These are phyloP conservation scores for Malurus splendens DNA, from an alignment of 2,797 vertebrate species.

Conservation along the genomic window DNA sequence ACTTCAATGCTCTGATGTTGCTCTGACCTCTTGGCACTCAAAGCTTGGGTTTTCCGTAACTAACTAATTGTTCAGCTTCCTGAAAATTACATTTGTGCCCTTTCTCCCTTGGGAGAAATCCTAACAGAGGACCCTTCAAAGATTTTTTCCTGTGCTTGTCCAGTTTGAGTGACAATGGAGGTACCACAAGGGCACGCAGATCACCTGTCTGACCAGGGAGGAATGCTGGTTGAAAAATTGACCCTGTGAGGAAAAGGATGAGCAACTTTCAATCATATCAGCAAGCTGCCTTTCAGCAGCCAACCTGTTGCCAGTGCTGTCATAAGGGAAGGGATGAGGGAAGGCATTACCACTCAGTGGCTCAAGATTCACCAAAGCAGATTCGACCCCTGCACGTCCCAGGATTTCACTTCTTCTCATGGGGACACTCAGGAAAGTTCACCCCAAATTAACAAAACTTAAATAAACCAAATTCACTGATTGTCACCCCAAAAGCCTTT, in stretches of 20 bases:
- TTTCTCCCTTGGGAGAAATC: neutral
- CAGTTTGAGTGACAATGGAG: neutral
- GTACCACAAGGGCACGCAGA: neutral
- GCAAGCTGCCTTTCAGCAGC: neutral
- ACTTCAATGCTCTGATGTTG: neutral
- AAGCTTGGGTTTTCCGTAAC: neutral
- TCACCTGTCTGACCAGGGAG: neutral
- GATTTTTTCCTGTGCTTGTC: neutral
- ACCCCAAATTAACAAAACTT: neutral
- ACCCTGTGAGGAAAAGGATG: fast-evolving
- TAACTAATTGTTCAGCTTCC: constrained; percentile 36
- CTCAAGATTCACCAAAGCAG: neutral
- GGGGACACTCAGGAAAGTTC: neutral
- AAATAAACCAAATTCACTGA: neutral
- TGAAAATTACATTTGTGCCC: neutral
- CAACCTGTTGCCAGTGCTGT: neutral
- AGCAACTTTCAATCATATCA: neutral
- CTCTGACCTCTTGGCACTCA: neutral
- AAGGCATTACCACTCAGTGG: neutral
- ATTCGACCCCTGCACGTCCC: neutral
- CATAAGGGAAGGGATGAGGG: neutral
- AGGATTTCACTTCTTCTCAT: neutral
- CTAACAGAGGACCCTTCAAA: neutral
- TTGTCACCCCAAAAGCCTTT: neutral
- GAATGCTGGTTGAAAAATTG: neutral